Base-by-base conservation (phyloP, 2,888 invertebrate species). In the Malachius bipustulatus region DNA sequence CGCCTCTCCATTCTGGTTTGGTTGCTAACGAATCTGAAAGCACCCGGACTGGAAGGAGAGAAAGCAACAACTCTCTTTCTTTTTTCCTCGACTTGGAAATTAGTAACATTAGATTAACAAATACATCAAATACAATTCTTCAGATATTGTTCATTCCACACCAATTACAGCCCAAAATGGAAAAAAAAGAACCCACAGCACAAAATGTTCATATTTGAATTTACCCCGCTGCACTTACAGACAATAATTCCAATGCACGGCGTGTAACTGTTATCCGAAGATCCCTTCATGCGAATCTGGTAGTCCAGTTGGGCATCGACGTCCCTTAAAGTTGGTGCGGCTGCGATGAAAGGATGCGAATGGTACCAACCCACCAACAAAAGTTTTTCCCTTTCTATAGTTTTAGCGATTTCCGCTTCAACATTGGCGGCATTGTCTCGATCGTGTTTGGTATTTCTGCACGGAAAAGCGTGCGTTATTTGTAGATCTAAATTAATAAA, bases 311-410 rank as follows among this genome's bases (percentile, higher is more conserved):
- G 94, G 38, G 84, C 79, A 56, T 93, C 90, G 37, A 93, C 83
- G 58, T 96, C 94, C 35, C 87, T 68, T 38, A 76, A 70, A 51
- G 82, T 90, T 41, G 89, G 94, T 50, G 88, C 83, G 1, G 90
- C 83, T 36, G 85, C 81, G 45, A 82, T 80, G 35, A 79, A 75
- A 0, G 91, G 89, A 65, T 94, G 93, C 6, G 90, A 90, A 63
- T 94, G 94, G 64, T 93, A 94, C 93, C 93, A 94, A 4, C 94
- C 93, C 3, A 93, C 81, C 4, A 93, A 64, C 3, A 78, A 75
- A 26, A 91, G 68, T 35, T 85, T 82, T 50, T 82, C 74, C 52
- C 77, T 78, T 53, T 88, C 82, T 63, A 94, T 84, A 37, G 77
- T 72, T 57, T 80, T 76, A 39, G 83, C 82, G 49, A 93, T 88